Conservation (phyloP, 1,140 invertebrate species). For the Formica exsecta region DNA sequence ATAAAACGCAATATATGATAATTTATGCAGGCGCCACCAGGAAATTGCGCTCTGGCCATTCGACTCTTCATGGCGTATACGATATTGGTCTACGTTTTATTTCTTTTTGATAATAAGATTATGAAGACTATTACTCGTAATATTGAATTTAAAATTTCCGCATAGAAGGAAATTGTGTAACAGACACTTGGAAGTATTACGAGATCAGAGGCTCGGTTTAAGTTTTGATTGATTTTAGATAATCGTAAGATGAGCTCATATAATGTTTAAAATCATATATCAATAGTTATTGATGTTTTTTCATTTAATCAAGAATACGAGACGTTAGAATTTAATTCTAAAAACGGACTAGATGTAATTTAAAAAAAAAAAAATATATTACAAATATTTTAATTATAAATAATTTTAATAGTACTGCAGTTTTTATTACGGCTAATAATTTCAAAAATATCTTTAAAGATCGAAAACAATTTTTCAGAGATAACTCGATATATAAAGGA, state of each 20-base stretch:
- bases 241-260: neutral
- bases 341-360: neutral
- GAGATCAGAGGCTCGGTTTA: no score
- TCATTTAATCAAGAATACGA: neutral
- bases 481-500: neutral
- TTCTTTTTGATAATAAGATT: slow-evolving; percentile 59
- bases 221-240: slow-evolving; percentile 1
- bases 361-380: no score
- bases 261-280: neutral
- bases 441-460: neutral
- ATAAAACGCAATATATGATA: slow-evolving; percentile 66
- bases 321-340: neutral
- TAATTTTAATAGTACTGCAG: neutral
- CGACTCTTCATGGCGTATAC: neutral
- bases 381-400: neutral
- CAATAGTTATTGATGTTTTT: neutral
- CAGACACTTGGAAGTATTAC: neutral
- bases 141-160: slow-evolving; percentile 51
- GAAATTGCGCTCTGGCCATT: slow-evolving; percentile 63
- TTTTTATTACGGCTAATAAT: neutral
- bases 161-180: neutral
- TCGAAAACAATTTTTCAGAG: neutral
- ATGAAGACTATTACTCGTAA: slow-evolving; percentile 50
- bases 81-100: slow-evolving; percentile 45
- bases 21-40: slow-evolving; percentile 75